These are phyloP conservation scores for Babylonia areolata DNA, from an alignment of 1,140 invertebrate genomes.

Conservation along the genomic window DNA sequence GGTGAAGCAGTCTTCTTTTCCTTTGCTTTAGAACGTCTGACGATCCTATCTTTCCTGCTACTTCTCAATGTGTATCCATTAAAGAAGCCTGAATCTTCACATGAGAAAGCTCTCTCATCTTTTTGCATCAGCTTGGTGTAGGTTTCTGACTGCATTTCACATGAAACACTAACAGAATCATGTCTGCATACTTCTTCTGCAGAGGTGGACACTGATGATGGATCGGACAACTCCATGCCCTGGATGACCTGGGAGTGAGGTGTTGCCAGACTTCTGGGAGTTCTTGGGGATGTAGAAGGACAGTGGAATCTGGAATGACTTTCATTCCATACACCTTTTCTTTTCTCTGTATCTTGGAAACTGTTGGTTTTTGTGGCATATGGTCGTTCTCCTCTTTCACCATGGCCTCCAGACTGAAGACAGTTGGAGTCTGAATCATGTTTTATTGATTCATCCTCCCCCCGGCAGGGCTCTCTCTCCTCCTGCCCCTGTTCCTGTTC, in stretches of 20 bases:
- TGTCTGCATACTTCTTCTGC: background rate
- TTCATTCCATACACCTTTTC: slow-evolving; percentile 8
- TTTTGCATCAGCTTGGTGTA: background rate
- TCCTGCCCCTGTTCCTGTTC: background rate
- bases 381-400: background rate
- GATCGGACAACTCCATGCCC: background rate
- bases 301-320: background rate
- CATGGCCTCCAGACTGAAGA: background rate
- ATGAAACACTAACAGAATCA: background rate
- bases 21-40: background rate
- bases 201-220: background rate
- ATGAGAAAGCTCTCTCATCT: background rate
- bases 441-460: background rate
- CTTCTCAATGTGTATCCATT: slow-evolving; percentile 6
- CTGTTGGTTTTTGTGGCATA: background rate
- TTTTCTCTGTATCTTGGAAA: background rate
- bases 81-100: background rate
- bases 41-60: background rate
- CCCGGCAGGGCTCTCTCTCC: background rate
- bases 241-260: background rate
- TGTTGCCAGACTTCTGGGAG: background rate
- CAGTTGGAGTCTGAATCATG: background rate
- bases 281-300: background rate
- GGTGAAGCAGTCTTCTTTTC: background rate
- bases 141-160: background rate